These are phyloP conservation scores for Centropus unirufus DNA, from an alignment of 2,113 vertebrate species.

Conservation along the genomic window DNA sequence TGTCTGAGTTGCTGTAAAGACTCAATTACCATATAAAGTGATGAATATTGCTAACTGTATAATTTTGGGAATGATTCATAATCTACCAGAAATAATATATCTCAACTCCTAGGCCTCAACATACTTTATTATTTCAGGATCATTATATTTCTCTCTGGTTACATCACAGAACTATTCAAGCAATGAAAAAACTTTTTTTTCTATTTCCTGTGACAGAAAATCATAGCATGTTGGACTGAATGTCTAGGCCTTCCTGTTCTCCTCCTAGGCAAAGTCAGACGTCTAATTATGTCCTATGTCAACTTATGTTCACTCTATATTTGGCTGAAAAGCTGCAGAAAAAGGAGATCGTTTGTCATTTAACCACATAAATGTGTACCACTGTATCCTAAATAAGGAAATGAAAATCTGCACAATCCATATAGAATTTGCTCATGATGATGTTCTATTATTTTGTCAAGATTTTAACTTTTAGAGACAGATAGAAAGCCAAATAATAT, in stretches of 20 bases:
- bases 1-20: not conserved
- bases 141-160: not conserved
- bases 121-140: not conserved
- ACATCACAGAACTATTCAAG: not conserved
- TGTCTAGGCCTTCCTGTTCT: not conserved
- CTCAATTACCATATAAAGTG: not conserved
- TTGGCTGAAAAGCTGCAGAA: slow-evolving; percentile 4
- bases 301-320: not conserved
- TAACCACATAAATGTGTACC: not conserved
- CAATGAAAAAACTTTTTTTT: not conserved
- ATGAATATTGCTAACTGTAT: not conserved
- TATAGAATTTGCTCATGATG: fast-evolving
- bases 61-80: not conserved
- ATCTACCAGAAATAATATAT: not conserved
- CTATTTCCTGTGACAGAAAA: not conserved
- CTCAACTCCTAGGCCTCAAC: not conserved
- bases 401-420: not conserved
- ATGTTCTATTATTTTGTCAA: not conserved
- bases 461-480: not conserved
- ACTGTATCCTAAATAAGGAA: not conserved
- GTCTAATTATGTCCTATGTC: not conserved
- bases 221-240: not conserved
- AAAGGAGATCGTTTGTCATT: not conserved
- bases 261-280: not conserved
- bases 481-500: not conserved